These are phyloP conservation scores for Myxocyprinus asiaticus DNA, from an alignment of 2,113 vertebrate species.

Conservation along the genomic window DNA sequence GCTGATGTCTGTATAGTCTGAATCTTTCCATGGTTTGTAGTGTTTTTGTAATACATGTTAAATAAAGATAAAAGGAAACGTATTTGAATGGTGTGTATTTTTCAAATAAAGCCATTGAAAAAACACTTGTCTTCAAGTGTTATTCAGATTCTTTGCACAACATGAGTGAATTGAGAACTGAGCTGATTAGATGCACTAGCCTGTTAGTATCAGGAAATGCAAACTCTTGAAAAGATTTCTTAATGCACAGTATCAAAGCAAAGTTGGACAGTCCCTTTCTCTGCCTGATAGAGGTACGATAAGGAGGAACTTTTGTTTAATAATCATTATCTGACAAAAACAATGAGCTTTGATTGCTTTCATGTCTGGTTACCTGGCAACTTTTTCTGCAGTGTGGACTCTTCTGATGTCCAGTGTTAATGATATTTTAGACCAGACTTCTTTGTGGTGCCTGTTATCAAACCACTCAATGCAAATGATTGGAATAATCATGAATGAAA, in stretches of 20 bases:
- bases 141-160: too few species aligned
- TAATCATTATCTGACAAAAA: neutral
- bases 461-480: conserved; percentile 49
- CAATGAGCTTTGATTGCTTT: conserved; percentile 27
- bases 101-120: neutral
- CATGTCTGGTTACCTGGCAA: conserved; percentile 55
- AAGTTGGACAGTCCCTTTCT: neutral
- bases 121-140: neutral
- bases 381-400: conserved; percentile 16
- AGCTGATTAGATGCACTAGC: too few species aligned
- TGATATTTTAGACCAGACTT: conserved; percentile 18
- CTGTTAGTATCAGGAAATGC: neutral
- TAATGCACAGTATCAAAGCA: neutral
- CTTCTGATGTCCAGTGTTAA: conserved; percentile 44
- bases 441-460: conserved; percentile 56
- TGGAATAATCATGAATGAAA: conserved; percentile 19
- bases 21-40: conserved; percentile 9
- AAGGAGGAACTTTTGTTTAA: neutral
- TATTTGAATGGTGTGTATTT: conserved; percentile 13
- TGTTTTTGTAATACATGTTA: conserved; percentile 8
- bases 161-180: too few species aligned
- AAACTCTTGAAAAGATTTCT: neutral
- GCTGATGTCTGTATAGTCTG: neutral
- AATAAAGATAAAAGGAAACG: neutral
- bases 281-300: neutral